Percentiles rank a stretch among this genome's conserved stretches.
Conservation (phyloP, 2,797 vertebrate species). For the Sparus aurata region DNA sequence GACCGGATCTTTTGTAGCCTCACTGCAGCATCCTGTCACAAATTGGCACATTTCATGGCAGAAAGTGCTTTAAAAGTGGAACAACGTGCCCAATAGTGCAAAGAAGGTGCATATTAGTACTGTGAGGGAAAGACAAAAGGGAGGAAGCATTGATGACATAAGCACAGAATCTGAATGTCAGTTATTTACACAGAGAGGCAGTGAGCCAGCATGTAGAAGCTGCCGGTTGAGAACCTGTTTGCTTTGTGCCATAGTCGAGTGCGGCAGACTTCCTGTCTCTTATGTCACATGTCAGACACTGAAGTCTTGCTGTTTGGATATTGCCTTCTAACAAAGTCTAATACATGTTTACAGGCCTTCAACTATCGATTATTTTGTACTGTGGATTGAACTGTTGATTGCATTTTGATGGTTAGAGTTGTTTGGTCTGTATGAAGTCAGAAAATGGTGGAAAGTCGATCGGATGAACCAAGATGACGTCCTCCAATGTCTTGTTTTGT, state of each 20-base stretch:
- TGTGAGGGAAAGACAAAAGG: background rate
- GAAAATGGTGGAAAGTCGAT: too few species aligned
- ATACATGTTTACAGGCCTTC: background rate
- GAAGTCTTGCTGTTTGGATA: background rate
- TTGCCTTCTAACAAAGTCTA: background rate
- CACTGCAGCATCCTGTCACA: conserved; percentile 5
- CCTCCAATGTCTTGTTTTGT: too few species aligned
- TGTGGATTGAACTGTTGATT: too few species aligned
- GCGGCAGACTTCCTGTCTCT: conserved; percentile 32
- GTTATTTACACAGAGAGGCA: conserved; percentile 45
- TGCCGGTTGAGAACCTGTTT: conserved; percentile 53
- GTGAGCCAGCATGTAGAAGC: conserved; percentile 31
- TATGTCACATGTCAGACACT: conserved; percentile 12
- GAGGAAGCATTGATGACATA: conserved; percentile 11
- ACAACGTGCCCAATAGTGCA: conserved; percentile 11
- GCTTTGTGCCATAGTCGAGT: conserved; percentile 27
- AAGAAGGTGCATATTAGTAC: conserved; percentile 11
- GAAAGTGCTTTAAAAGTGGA: conserved; percentile 3
- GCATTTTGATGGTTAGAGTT: too few species aligned
- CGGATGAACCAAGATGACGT: too few species aligned
- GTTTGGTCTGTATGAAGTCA: too few species aligned
- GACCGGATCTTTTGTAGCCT: background rate
- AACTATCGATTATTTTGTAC: too few species aligned
- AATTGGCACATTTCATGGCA: conserved; percentile 24
- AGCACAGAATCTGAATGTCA: conserved; percentile 33